Evolutionary conservation across 2,888 invertebrate species (phyloP).

Genomic region (Melanostoma scalare): DNA sequence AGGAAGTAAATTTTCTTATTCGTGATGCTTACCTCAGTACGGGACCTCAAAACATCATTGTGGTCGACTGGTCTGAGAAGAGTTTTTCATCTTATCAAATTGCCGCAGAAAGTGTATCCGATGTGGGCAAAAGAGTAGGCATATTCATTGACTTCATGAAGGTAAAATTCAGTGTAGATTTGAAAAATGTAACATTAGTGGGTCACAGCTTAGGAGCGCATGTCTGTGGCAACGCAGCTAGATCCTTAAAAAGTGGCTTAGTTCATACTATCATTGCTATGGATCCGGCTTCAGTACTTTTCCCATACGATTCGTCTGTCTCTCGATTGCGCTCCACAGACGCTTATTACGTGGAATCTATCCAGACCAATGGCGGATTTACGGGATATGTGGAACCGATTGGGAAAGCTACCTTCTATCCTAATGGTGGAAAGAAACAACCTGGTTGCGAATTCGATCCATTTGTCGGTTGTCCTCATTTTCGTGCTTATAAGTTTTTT

Average conservation of each 20-base stretch:
- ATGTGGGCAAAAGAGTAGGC: conserved; percentile 73
- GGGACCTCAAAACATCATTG: conserved; percentile 84
- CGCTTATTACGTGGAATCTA: conserved; percentile 76
- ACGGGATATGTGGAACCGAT: conserved; percentile 75
- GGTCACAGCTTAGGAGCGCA: conserved; percentile 85
- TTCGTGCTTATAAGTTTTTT: conserved; percentile 79
- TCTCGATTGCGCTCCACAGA: conserved; percentile 74
- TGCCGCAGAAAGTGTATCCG: conserved; percentile 81
- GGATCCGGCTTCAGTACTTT: conserved; percentile 74
- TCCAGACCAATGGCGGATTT: conserved; percentile 76
- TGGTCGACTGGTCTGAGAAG: conserved; percentile 85
- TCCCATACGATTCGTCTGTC: conserved; percentile 71
- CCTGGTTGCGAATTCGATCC: conserved; percentile 81
- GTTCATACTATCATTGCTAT: conserved; percentile 83
- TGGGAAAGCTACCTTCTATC: conserved; percentile 82
- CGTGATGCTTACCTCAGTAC: conserved; percentile 83
- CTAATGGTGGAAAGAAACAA: conserved; percentile 83
- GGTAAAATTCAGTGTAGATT: background rate
- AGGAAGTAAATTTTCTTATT: conserved; percentile 75
- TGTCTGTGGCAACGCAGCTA: conserved; percentile 84
- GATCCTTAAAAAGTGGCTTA: conserved; percentile 83
- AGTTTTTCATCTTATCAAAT: conserved; percentile 83
- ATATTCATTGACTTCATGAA: conserved; percentile 74
- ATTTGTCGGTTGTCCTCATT: conserved; percentile 80
- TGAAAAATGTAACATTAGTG: background rate